Evolutionary conservation across 1,140 invertebrate genomes (phyloP), one percentile per base, ranked within the genome.

Genomic region (Chrysomallon squamiferum): DNA sequence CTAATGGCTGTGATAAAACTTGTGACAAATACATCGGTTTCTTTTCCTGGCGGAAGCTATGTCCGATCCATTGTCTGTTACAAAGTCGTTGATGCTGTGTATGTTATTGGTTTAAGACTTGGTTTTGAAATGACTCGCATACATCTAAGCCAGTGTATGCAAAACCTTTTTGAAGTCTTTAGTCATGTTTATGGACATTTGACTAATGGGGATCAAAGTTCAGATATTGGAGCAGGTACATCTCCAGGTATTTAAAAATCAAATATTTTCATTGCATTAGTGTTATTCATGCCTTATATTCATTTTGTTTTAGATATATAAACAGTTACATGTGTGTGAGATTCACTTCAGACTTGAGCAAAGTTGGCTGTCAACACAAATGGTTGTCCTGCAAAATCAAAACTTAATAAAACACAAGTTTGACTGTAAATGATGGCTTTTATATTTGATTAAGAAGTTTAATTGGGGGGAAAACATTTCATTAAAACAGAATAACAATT

Each of bases 131-230:
- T 93, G 90, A 94, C 92, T 1, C 89, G 92, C 59, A 90, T 89
- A 72, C 91, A 93, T 74, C 85, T 96, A 25, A 91, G 93, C 50
- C 88, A 90, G 18, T 87, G 89, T 4, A 80, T 93, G 57, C 89
- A 91, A 80, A 59, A 90, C 52, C 95, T 95, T 80, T 96, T 97
- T 82, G 82, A 92, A n/a, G 90, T 91, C 9, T 97, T 97, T 81
- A 92, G 94, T 79, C 93, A 92, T 86, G 91, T 93, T 20, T 89
- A 79, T 58, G 71, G 71, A 9, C 62, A 35, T 18, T 15, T 41
- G n/a, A n/a, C 15, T 32, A 18, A 25, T 27, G n/a, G 27, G 6
- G 35, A 18, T 54, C 9, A 49, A 56, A 22, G 11, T 27, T 47
- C 60, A 20, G 22, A 45, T 9, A 41, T 59, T 15, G 33, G 38